Conservation (phyloP, 2,888 invertebrate species). For the Caenorhabditis angaria region DNA sequence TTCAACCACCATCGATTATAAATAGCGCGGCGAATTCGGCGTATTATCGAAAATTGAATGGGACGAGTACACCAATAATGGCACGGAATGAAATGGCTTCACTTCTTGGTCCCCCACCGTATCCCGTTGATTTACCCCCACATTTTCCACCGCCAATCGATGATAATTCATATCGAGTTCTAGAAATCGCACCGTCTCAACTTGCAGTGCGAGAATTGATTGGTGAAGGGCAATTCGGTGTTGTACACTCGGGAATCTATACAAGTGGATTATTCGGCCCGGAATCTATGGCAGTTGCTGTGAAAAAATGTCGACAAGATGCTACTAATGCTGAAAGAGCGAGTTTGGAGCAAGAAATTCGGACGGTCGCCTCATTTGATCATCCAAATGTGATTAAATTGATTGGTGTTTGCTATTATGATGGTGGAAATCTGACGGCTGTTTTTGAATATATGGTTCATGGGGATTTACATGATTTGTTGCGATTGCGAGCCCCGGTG, state of each 20-base stretch:
- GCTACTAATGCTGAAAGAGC: slow-evolving; percentile 48
- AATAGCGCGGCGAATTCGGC: slow-evolving; percentile 59
- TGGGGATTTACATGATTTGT: slow-evolving; percentile 94
- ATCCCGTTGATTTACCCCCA: slow-evolving; percentile 73
- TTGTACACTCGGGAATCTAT: slow-evolving; percentile 46
- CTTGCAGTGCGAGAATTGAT: slow-evolving; percentile 83
- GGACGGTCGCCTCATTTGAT: slow-evolving; percentile 84
- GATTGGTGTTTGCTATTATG: slow-evolving; percentile 74
- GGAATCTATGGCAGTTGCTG: slow-evolving; percentile 50
- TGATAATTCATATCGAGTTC: slow-evolving; percentile 73
- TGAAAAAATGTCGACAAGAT: slow-evolving; percentile 47
- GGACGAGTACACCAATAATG: slow-evolving; percentile 72
- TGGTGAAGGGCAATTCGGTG: slow-evolving; percentile 93
- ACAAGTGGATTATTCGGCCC: slow-evolving; percentile 35
- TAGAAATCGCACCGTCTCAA: slow-evolving; percentile 58
- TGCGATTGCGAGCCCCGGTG: slow-evolving; percentile 88
- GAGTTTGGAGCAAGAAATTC: slow-evolving; percentile 53
- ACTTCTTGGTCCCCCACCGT: slow-evolving; percentile 82
- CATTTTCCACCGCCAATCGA: slow-evolving; percentile 73
- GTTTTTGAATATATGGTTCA: slow-evolving; percentile 73
- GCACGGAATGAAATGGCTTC: slow-evolving; percentile 67
- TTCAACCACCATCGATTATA: slow-evolving; percentile 44
- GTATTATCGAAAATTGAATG: slow-evolving; percentile 83
- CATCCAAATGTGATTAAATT: slow-evolving; percentile 96
- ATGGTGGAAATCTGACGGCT: slow-evolving; percentile 34